Evolutionary conservation across 2,797 vertebrate genomes (phyloP), one percentile per base, ranked within the genome.

Genomic region (Bovichtus variegatus): DNA sequence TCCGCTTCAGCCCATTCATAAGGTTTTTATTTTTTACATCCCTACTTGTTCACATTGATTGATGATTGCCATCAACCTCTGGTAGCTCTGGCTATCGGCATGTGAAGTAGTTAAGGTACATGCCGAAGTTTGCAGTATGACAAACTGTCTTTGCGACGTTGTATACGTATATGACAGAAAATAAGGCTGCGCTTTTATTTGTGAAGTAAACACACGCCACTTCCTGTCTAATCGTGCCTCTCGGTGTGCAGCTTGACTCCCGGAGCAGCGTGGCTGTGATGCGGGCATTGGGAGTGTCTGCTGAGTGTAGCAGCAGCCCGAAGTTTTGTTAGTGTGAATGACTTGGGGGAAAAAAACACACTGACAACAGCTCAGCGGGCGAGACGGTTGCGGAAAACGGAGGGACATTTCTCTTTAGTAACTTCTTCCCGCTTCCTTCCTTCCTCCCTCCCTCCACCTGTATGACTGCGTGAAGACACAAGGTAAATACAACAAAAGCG

Each of bases 401-500:
- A 80, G 49, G 23, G 71, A 55, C 29, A 60, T 1, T 73, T 69
- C 65, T 74, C 23, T 74, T 76, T 58, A 66, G 23, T 46, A 49
- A 80, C 74, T 71, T 86, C 41, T 76, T 80, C 65, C 68, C 50
- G 38, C 66, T 74, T 79, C 53, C 82, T 63, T 27, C 64, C 66
- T 74, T 79, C 53, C 82, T 63, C 27, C 64, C 47, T 12, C 49
- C 49, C 50, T 44, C 50, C 41, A 75, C 58, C 87, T 81, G 79
- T 40, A 90, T 90, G 91, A 82, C 83, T 60, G 66, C 68, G 63
- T 88, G 79, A 91, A 71, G 63, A 85, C 84, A 1, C 67, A 71
- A 93, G 91, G 93, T 92, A 92, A 87, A 40, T n/a, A n/a, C n/a
- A n/a, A 31, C 31, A 34, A 34, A 53, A 44, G 71, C 64, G 57